These are phyloP conservation scores for Hemichromis elongatus DNA, from an alignment of 2,113 vertebrate species.

Conservation along the genomic window DNA sequence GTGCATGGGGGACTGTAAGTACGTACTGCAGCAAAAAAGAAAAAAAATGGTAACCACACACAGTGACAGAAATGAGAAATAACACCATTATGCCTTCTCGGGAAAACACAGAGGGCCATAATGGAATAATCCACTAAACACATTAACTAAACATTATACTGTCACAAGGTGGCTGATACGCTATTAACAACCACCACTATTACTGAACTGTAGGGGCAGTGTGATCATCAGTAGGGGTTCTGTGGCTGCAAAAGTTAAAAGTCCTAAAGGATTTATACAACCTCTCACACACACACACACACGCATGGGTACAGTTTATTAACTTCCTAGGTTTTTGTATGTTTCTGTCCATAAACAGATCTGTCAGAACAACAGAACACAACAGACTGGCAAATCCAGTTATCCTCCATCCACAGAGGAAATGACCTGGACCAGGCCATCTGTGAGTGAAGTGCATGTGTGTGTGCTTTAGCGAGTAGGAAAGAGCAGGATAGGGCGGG, in stretches of 20 bases:
- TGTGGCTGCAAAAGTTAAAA: background rate
- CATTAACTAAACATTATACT: constrained; percentile 63
- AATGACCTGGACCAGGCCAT: constrained; percentile 73
- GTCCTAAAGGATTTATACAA: constrained; percentile 2
- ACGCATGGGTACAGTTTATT: background rate
- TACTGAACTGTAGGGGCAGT: constrained; percentile 20
- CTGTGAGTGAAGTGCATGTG: constrained; percentile 50
- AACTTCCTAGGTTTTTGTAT: constrained; percentile 57
- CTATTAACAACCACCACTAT: constrained; percentile 48
- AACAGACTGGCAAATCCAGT: constrained; percentile 78
- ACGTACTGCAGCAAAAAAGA: background rate
- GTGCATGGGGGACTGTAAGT: constrained; percentile 19
- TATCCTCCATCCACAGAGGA: constrained; percentile 75
- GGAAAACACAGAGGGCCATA: constrained; percentile 46
- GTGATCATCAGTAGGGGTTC: constrained; percentile 20
- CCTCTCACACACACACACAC: background rate
- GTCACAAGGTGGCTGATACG: constrained; percentile 54
- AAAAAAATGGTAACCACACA: constrained; percentile 27
- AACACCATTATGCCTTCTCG: constrained; percentile 45
- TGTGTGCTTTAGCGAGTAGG: constrained; percentile 2
- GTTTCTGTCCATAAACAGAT: constrained; percentile 73
- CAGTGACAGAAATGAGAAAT: constrained; percentile 61
- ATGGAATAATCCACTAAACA: constrained; percentile 63
- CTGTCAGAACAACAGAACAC: constrained; percentile 73
- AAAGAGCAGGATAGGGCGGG: constrained; percentile 6